These are phyloP conservation scores for Brachionus paranguensis DNA, from an alignment of 1,140 invertebrate genomes.

Conservation along the genomic window DNA sequence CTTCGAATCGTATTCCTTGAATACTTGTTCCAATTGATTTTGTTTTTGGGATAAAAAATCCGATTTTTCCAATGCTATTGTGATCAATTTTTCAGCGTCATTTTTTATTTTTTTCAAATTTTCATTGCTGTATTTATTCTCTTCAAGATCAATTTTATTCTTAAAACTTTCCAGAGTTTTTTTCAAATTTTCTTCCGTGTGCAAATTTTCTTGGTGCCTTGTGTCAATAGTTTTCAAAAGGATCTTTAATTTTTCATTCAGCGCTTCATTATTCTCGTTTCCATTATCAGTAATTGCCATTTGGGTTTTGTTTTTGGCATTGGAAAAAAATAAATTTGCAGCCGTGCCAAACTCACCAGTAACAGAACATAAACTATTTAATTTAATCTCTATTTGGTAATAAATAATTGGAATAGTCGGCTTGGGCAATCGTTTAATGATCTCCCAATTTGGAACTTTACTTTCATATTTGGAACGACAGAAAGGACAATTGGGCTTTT, in stretches of 20 bases:
- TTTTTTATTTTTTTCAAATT: conserved; percentile 33
- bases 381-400: conserved; percentile 30
- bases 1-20: not conserved
- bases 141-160: conserved; percentile 17
- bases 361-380: not conserved
- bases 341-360: not conserved
- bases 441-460: conserved; percentile 35
- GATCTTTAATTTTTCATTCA: conserved; percentile 20
- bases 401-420: conserved; percentile 22
- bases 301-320: not conserved
- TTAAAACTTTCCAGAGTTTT: not conserved
- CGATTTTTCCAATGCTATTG: not conserved
- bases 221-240: not conserved
- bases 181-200: not conserved
- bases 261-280: not conserved
- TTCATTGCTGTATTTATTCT: conserved; percentile 24
- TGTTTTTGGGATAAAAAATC: not conserved
- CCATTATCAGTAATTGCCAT: not conserved
- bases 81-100: not conserved
- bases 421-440: conserved; percentile 22
- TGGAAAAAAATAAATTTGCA: not conserved
- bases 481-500: conserved; percentile 26
- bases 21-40: not conserved
- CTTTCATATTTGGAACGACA: not conserved
- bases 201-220: not conserved